Evolutionary conservation across 2,888 invertebrate species (phyloP), one percentile per base, ranked within the genome.

Genomic region (Phengaris alcon): DNA sequence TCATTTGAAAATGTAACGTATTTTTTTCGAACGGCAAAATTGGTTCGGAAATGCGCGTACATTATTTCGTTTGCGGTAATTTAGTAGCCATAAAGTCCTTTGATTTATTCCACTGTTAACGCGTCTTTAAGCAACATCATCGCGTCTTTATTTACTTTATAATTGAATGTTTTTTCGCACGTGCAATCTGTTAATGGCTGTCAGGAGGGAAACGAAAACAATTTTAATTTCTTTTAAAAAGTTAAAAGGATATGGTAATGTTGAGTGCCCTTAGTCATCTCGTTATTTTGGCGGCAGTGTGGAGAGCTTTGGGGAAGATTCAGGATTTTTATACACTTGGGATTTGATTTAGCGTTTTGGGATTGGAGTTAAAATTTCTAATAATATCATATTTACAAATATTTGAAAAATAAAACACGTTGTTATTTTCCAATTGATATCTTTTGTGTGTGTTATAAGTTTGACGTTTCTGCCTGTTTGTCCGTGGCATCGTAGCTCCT

Each of bases 251-350:
- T 74, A 75, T 77, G 57, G 57, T n/a, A 54, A 73, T 70, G 52
- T 75, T 35, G 52, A 73, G 75, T 74, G 77, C 54, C 55, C 77
- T 78, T 78, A 78, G 76, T 78, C 77, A 78, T 76, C 68, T 64
- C 35, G 68, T 73, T 70, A 73, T 77, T 77, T 74, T 68, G 74
- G 72, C 54, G 22, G 55, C 73, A 13, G 76, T 52, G 15, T 44
- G 59, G 74, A 12, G 57, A 59, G 69, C 10, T 75, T 75, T 12
- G 54, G 69, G 55, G 22, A 69, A 54, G 55, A 48, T 35, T 35
- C 35, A 4, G 35, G 35, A 22, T 48, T 57, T 15, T 15, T n/a
- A n/a, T 7, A n/a, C 15, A 15, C 0, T 3, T 22, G 22, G 15
- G 5, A 48, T 48, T 35, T 35, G 35, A 35, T 35, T 35, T 35